Percentiles rank a stretch among this genome's conserved stretches.
Conservation (phyloP, 1,140 invertebrate genomes). For the Anagrus nilaparvatae region DNA sequence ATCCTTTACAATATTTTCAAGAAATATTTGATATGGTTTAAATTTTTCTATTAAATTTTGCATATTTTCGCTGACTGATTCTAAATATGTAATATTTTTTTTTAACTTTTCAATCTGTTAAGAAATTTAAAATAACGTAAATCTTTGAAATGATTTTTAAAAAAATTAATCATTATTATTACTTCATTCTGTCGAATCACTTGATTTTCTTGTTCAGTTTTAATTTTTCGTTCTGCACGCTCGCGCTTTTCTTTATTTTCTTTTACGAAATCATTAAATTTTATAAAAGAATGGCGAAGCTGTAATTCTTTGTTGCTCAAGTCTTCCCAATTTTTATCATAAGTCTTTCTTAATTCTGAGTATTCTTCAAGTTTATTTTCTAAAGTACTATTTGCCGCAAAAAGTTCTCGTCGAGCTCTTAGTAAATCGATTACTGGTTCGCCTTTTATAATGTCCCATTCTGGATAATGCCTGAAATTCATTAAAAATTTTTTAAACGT, state of each 20-base stretch:
- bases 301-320: constrained; percentile 39
- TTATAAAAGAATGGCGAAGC: constrained; percentile 45
- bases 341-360: constrained; percentile 26
- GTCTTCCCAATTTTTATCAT: constrained; percentile 44
- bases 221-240: constrained; percentile 43
- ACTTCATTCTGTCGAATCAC: constrained; percentile 23
- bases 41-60: constrained; percentile 43
- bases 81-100: constrained; percentile 37
- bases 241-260: constrained; percentile 49
- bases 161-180: constrained; percentile 5
- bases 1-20: constrained; percentile 43
- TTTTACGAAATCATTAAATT: constrained; percentile 48
- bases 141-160: not conserved
- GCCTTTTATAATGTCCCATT: constrained; percentile 46
- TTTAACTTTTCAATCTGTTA: constrained; percentile 25
- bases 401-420: constrained; percentile 39
- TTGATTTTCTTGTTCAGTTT: constrained; percentile 38
- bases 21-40: constrained; percentile 45
- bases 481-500: not conserved
- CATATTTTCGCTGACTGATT: constrained; percentile 42
- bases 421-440: constrained; percentile 43
- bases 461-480: constrained; percentile 38
- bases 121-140: constrained; percentile 5
- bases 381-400: constrained; percentile 39
- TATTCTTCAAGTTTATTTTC: constrained; percentile 37